Evolutionary conservation across 2,888 invertebrate species (phyloP), one percentile per base, ranked within the genome.

Genomic region (Pherbina coryleti): DNA sequence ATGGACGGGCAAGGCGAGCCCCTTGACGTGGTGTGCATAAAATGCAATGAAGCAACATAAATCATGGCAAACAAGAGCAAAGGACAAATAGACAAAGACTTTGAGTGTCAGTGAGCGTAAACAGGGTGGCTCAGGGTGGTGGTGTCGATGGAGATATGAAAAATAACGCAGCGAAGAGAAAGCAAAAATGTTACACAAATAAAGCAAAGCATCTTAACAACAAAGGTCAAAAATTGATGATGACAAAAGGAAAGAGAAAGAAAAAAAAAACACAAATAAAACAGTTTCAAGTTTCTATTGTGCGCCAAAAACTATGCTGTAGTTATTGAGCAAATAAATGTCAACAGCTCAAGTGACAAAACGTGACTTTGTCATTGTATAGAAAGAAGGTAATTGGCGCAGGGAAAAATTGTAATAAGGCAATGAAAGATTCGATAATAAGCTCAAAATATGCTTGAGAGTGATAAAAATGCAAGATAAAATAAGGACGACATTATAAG

Each of bases 61-160:
- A 71, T 71, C 55, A 55, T 71, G 55, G 51, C 31, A 37, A 71
- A 53, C 31, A 55, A 55, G 55, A 71, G 44, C 67, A 31, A 19
- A 71, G 17, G 71, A 31, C 55, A 71, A 19, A 14, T 11, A 14
- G 9, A 60, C 60, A 70, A 19, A 53, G 44, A 14, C 14, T 9
- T n/a, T 11, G 37, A 17, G 64, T 34, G n/a, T 17, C 22, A 28
- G 34, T 64, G 34, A 31, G 9, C 19, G 19, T 9, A 55, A 55
- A 19, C 19, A 53, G 7, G 19, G 7, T 55, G 22, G n/a, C 19
- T 55, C 2, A 1, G 17, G 4, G 7, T 3, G 2, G 55, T 55
- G n/a, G 53, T 3, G 53, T 17, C 62, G 25, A 3, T 14, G 8
- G 31, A 4, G 31, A 62, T n/a, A 31, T 34, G 17, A 5, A 14